Evolutionary conservation across 1,140 invertebrate genomes (phyloP).

Genomic region (Euwallacea fornicatus): DNA sequence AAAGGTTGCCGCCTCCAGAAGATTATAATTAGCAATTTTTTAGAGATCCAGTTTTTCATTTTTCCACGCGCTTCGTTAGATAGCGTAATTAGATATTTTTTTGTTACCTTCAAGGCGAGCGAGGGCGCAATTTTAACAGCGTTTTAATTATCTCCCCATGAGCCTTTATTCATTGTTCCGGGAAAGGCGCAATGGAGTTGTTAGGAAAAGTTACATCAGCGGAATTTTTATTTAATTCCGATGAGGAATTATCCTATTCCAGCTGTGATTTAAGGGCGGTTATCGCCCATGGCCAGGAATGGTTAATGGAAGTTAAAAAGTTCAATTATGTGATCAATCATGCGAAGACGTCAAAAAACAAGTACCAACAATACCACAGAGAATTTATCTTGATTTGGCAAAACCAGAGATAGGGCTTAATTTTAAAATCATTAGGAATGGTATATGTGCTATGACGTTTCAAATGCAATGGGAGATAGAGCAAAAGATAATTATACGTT

Average conservation of each 20-base stretch:
- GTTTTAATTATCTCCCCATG: conserved; percentile 11
- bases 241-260: background rate
- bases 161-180: background rate
- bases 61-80: conserved; percentile 9
- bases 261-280: background rate
- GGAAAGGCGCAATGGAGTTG: background rate
- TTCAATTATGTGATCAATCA: background rate
- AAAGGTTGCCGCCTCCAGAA: conserved; percentile 4
- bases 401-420: background rate
- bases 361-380: background rate
- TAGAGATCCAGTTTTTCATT: conserved; percentile 12
- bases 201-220: background rate
- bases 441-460: background rate
- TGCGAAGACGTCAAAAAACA: background rate
- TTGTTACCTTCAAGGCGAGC: conserved; percentile 14
- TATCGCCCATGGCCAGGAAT: background rate
- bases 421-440: background rate
- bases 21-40: conserved; percentile 16
- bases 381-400: background rate
- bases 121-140: conserved; percentile 11
- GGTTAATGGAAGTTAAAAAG: background rate
- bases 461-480: no score
- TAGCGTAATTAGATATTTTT: conserved; percentile 10
- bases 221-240: background rate
- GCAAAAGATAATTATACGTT: no score